phyloP scores from a whole-genome alignment of 2,888 invertebrate genomes.

The Ommatoiulus sabulosus region DNA sequence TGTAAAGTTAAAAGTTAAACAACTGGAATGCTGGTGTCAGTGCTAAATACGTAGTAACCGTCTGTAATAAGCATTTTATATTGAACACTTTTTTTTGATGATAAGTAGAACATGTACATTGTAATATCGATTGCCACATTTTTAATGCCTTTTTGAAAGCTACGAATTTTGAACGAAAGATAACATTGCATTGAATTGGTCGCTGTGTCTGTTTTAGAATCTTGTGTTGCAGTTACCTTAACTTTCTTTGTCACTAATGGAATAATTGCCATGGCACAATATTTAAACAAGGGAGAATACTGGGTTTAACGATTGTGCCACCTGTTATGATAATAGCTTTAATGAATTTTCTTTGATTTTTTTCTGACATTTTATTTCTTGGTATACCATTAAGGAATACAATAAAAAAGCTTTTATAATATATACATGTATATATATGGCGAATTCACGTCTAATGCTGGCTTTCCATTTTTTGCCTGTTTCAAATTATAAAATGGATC shows the following conservation, averaged over 20 bases:
- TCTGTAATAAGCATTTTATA: background rate
- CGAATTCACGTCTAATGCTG: background rate
- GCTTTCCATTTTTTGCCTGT: background rate
- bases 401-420: background rate
- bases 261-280: background rate
- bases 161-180: background rate
- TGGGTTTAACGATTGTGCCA: background rate
- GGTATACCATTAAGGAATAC: background rate
- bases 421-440: background rate
- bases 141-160: background rate
- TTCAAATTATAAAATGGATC: background rate
- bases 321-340: constrained; percentile 22
- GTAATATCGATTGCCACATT: background rate
- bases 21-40: background rate
- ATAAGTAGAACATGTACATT: background rate
- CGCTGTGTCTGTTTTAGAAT: background rate
- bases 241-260: background rate
- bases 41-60: background rate
- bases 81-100: background rate
- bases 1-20: background rate
- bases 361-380: background rate
- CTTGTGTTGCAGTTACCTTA: background rate
- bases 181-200: background rate
- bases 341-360: background rate
- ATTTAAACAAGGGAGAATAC: background rate